phyloP scores from a whole-genome alignment of 2,113 vertebrate genomes.

The Ophthalmotilapia sp. region DNA sequence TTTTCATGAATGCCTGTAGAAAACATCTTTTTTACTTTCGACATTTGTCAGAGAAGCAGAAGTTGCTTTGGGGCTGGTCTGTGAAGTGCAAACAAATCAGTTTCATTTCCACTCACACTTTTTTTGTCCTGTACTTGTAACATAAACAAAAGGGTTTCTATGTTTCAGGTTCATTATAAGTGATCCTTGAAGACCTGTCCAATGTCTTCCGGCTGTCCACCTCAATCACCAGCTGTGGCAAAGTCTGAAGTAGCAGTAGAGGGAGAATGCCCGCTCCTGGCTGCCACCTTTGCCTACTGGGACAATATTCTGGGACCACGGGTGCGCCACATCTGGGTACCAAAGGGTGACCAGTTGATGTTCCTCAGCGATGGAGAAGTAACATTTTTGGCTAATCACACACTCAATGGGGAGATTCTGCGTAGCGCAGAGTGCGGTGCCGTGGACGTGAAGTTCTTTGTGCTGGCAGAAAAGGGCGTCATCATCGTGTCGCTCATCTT shows the following conservation, averaged over 20 bases:
- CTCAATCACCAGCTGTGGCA: slow-evolving; percentile 93
- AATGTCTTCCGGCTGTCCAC: slow-evolving; percentile 90
- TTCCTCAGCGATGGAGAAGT: slow-evolving; percentile 92
- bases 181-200: not conserved
- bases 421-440: slow-evolving; percentile 93
- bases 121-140: not conserved
- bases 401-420: slow-evolving; percentile 95
- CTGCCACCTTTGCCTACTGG: slow-evolving; percentile 98
- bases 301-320: slow-evolving; percentile 97
- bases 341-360: slow-evolving; percentile 78
- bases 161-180: not conserved
- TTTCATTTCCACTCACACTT: not conserved
- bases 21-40: not conserved
- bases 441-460: slow-evolving; percentile 97
- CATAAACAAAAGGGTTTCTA: not conserved
- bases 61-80: not conserved
- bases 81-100: not conserved
- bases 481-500: slow-evolving; percentile 97
- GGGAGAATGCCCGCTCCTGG: slow-evolving; percentile 89
- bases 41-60: not conserved
- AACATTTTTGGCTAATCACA: slow-evolving; percentile 95
- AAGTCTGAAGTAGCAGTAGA: slow-evolving; percentile 87
- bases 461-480: slow-evolving; percentile 92
- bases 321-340: slow-evolving; percentile 93
- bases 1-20: not conserved